Conservation (phyloP, 2,888 invertebrate species). For the Cryptus viduatorius region DNA sequence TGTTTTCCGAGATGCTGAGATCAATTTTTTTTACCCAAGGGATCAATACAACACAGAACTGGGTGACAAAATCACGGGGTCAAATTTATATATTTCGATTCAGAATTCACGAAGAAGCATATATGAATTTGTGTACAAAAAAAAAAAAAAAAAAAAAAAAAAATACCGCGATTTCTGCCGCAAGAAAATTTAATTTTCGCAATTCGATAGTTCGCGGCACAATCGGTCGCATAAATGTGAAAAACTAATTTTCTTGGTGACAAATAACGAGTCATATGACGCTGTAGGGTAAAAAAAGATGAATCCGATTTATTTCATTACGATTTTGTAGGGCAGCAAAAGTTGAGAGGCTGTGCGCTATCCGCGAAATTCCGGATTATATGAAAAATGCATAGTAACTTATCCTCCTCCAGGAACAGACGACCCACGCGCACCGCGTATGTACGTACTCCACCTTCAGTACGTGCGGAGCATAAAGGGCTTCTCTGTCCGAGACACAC, state of each 20-base stretch:
- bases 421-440: conserved; percentile 39
- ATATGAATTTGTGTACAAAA: not conserved
- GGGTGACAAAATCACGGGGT: not conserved
- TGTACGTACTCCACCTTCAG: conserved; percentile 38
- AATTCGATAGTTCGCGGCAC: not conserved
- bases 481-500: conserved; percentile 63
- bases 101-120: not conserved
- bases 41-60: not conserved
- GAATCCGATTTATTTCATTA: conserved; percentile 30
- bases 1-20: not conserved
- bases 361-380: conserved; percentile 46
- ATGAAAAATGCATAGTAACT: conserved; percentile 57
- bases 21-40: conserved; percentile 6
- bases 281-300: not conserved
- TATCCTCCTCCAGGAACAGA: conserved; percentile 40
- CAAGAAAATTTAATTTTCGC: no score
- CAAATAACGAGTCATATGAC: not conserved
- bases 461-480: conserved; percentile 60
- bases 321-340: conserved; percentile 6
- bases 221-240: not conserved
- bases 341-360: conserved; percentile 9
- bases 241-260: not conserved
- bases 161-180: no score
- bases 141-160: no score
- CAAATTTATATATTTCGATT: not conserved